These are phyloP conservation scores for Myocastor coypus DNA, from an alignment of 2,113 vertebrate genomes.

Conservation along the genomic window DNA sequence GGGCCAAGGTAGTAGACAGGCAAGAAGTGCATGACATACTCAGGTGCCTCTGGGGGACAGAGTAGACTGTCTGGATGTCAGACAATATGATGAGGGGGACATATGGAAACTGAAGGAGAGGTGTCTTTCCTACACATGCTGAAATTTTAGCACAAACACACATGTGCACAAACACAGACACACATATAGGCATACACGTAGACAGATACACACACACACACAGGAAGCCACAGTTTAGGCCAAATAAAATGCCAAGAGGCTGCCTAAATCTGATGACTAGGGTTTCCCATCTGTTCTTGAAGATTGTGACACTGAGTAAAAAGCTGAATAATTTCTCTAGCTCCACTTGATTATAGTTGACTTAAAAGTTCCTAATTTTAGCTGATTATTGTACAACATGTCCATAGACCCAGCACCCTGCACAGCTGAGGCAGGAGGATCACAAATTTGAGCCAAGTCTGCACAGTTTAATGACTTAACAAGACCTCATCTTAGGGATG, in stretches of 20 bases:
- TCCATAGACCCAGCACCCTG: background rate
- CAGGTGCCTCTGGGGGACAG: background rate
- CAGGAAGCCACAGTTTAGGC: background rate
- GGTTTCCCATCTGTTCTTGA: background rate
- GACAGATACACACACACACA: background rate
- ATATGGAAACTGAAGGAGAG: background rate
- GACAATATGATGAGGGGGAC: background rate
- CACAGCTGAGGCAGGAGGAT: background rate
- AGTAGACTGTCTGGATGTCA: background rate
- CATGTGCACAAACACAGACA: background rate
- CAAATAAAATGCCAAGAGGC: background rate
- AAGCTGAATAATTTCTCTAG: background rate
- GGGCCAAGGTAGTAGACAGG: background rate
- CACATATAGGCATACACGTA: background rate
- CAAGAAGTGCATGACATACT: background rate
- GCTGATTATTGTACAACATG: background rate
- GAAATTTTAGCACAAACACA: background rate
- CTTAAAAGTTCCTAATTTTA: background rate
- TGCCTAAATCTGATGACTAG: background rate
- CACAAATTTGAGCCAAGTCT: background rate
- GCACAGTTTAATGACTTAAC: background rate
- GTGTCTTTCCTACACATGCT: background rate
- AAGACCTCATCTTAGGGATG: background rate
- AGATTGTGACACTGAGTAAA: background rate
- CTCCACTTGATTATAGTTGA: background rate